A percentile compares a stretch with the other conserved stretches of the same genome.
These are phyloP conservation scores for Ginglymostoma cirratum DNA, from an alignment of 2,113 vertebrate genomes.

Conservation along the genomic window DNA sequence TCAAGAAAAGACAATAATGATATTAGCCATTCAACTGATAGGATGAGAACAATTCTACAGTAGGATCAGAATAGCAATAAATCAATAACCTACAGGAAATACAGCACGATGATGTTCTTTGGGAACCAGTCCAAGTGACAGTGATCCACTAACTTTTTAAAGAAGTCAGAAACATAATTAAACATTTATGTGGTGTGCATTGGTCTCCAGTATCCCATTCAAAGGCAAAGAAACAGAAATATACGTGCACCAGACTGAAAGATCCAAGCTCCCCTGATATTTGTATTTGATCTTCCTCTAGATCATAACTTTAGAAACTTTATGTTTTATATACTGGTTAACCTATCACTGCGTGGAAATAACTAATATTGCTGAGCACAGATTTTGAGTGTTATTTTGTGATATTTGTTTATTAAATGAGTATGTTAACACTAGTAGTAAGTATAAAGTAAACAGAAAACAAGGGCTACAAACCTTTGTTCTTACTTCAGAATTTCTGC, in stretches of 20 bases:
- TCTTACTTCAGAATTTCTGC: background rate
- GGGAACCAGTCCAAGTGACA: constrained; percentile 24
- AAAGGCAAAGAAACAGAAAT: constrained; percentile 17
- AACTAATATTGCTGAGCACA: background rate
- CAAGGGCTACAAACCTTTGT: background rate
- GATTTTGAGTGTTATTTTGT: background rate
- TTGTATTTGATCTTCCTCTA: background rate
- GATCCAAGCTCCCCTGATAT: background rate
- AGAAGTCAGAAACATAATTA: constrained; percentile 43
- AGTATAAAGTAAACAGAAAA: background rate
- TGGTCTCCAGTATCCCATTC: constrained; percentile 40
- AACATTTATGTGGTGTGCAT: constrained; percentile 43
- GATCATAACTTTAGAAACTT: background rate
- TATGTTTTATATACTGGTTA: background rate
- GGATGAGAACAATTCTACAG: background rate
- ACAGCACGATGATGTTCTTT: constrained; percentile 37
- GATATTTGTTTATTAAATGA: background rate
- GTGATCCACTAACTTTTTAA: background rate
- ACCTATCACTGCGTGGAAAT: background rate
- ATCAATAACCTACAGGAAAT: constrained; percentile 42
- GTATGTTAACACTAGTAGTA: background rate
- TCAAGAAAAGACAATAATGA: constrained; percentile 18
- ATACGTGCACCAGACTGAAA: background rate
- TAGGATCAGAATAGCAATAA: background rate
- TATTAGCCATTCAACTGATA: background rate